A percentile compares a stretch with the other conserved stretches of the same genome.
Conservation (phyloP, 2,113 vertebrate species). For the Entosphenus tridentatus region DNA sequence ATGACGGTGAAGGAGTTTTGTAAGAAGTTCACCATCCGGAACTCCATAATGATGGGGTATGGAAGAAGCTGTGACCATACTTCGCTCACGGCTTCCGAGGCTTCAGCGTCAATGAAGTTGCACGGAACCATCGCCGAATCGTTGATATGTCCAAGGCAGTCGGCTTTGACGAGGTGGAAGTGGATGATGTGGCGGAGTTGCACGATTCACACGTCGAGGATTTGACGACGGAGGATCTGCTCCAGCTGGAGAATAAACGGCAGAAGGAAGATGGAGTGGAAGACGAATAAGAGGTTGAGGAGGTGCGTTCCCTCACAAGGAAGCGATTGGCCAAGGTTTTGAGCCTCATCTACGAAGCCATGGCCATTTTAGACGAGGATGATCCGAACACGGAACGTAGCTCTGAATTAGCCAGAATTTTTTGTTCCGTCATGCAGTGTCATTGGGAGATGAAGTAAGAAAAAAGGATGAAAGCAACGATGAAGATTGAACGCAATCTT, state of each 20-base stretch:
- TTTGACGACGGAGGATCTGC: not conserved
- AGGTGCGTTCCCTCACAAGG: constrained; percentile 4
- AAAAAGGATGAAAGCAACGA: not conserved
- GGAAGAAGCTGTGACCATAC: not conserved
- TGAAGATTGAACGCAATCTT: not conserved
- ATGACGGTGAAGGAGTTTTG: not conserved
- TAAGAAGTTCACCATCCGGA: not conserved
- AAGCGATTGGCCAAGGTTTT: not conserved
- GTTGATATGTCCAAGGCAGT: not conserved
- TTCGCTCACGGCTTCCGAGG: not conserved
- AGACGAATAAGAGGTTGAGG: not conserved
- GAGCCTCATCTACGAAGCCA: constrained; percentile 1
- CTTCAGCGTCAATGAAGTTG: not conserved
- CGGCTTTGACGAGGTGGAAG: not conserved
- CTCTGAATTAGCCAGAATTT: not conserved
- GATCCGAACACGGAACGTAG: not conserved
- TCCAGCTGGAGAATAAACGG: not conserved
- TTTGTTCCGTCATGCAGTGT: not conserved
- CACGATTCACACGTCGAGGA: not conserved
- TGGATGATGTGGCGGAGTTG: not conserved
- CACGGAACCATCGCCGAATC: not conserved
- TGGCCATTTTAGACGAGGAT: constrained; percentile 2
- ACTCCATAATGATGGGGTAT: not conserved
- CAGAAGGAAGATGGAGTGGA: not conserved
- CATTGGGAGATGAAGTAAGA: not conserved